Evolutionary conservation across 2,888 invertebrate species (phyloP), one percentile per base, ranked within the genome.

Genomic region (Myopa testacea): DNA sequence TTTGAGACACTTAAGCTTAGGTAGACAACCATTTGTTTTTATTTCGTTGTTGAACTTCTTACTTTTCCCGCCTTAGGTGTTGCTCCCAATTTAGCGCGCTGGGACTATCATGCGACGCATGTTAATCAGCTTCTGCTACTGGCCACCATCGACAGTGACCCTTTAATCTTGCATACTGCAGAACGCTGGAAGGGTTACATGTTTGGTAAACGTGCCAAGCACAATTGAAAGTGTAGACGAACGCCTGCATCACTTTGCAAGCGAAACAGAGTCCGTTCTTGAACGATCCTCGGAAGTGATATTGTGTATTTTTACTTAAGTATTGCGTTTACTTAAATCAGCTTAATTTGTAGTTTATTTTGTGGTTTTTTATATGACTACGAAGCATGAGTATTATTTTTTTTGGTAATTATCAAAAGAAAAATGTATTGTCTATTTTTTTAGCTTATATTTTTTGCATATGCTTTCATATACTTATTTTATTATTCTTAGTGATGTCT

Each of bases 21-120:
- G 95, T 84, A 80, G 78, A 45, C 19, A 26, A 50, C 1, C 37
- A 10, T 45, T 65, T 40, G 63, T 34, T 0, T 4, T 40, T 67
- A 5, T n/a, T 16, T 60, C 19, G 38, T 34, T 52, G 63, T 50
- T 63, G 7, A 37, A 60, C 7, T 4, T 45, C 45, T 14, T 52
- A 8, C 62, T 5, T 69, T 14, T 60, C 19, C 52, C 45, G 34
- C 12, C 14, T 19, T 45, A 86, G 87, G 89, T 34, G 94, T 95
- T 26, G 94, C 96, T 40, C 97, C 97, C 0, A 99, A 99, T 89
- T 91, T 98, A 80, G 99, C 99, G 0, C 91, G 99, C 77, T 98
- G 99, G 98, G 99, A 99, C 88, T 99, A 99, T 89, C 99, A 99
- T 90, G 96, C 98, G 0, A 98, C 98, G 0, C 99, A 99, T 88